Percentiles rank a stretch among this genome's conserved stretches.
These are phyloP conservation scores for Lordiphosa mommai DNA, from an alignment of 1,140 invertebrate genomes.

Conservation along the genomic window DNA sequence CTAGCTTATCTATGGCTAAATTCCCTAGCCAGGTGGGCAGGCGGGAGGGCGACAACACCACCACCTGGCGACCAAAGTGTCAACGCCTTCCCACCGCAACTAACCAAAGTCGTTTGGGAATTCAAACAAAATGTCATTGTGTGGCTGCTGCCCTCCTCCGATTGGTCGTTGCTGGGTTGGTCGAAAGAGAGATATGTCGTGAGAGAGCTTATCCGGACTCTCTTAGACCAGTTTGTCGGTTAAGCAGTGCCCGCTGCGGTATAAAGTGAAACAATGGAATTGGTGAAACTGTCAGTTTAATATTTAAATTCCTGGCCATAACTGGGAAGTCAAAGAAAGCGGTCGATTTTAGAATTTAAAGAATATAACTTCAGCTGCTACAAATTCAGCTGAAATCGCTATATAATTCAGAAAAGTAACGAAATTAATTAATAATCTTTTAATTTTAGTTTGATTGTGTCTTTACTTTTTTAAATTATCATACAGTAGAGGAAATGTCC, in stretches of 20 bases:
- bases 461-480: no score
- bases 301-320: slow-evolving; percentile 1
- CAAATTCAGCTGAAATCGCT: no score
- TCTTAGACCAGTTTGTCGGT: slow-evolving; percentile 6
- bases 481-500: no score
- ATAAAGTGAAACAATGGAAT: slow-evolving; percentile 18
- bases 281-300: neutral
- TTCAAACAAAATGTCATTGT: slow-evolving; percentile 53
- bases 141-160: slow-evolving; percentile 26
- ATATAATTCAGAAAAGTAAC: no score
- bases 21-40: slow-evolving; percentile 22
- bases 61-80: slow-evolving; percentile 40
- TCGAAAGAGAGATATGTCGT: neutral
- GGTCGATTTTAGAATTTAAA: no score
- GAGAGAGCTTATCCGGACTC: slow-evolving; percentile 8
- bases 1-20: slow-evolving; percentile 32
- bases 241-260: slow-evolving; percentile 17
- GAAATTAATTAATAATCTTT: no score
- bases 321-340: neutral
- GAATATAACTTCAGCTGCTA: no score
- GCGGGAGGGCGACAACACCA: neutral
- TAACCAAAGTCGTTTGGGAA: slow-evolving; percentile 42
- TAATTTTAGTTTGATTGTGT: no score
- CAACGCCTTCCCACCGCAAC: slow-evolving; percentile 49
- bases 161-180: slow-evolving; percentile 32